These are phyloP conservation scores for Podabrus alpinus DNA, from an alignment of 2,888 invertebrate species.

Conservation along the genomic window DNA sequence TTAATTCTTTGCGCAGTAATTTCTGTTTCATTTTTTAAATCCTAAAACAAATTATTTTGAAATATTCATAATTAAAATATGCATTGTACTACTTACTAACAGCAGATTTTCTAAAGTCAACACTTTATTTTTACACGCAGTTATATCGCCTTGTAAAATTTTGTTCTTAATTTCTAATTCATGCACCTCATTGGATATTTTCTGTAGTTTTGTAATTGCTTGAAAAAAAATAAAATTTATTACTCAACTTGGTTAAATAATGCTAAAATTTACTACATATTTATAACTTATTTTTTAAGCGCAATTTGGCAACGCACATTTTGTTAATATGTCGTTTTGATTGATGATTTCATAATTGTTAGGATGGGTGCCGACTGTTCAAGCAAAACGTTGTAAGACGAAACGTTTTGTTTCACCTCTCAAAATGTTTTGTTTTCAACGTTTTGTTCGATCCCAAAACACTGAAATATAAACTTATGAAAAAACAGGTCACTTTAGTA, in stretches of 20 bases:
- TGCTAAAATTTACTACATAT: too few species aligned
- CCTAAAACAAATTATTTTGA: not conserved
- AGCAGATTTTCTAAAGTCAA: not conserved
- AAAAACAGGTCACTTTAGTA: too few species aligned
- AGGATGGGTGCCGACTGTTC: too few species aligned
- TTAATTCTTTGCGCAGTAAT: not conserved
- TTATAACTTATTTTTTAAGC: too few species aligned
- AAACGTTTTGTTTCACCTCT: too few species aligned
- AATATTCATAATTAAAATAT: not conserved
- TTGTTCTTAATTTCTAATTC: not conserved
- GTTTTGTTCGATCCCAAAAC: too few species aligned
- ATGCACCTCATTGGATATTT: not conserved
- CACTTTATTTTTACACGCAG: not conserved
- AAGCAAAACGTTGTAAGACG: too few species aligned
- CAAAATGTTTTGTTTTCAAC: too few species aligned
- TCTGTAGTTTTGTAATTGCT: not conserved
- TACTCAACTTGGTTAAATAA: not conserved
- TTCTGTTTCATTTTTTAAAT: not conserved
- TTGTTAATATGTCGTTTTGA: too few species aligned
- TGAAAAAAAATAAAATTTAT: not conserved
- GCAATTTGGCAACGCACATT: too few species aligned
- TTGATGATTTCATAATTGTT: too few species aligned
- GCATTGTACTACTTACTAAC: not conserved
- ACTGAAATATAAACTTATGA: too few species aligned
- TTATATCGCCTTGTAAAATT: not conserved